Base-by-base conservation (phyloP, 2,113 vertebrate species). In the Prochilodus magdalenae region DNA sequence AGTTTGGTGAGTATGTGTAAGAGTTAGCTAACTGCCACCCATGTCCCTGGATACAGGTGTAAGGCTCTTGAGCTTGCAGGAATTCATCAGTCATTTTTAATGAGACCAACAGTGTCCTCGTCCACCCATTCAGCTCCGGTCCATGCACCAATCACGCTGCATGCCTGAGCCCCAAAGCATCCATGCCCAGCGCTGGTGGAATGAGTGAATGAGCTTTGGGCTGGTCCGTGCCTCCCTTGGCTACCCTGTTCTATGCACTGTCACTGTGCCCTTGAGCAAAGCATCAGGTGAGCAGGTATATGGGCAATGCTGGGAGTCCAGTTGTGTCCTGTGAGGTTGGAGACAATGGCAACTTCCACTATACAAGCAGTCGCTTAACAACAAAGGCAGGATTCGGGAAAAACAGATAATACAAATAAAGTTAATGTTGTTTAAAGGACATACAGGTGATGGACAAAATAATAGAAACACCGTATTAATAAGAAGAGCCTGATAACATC, bases 201-300 rank as follows among this genome's bases (percentile, higher is more conserved):
- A 36, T 22, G 65, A 14, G 66, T 70, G 36, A 70, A 70, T n/a
- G 66, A 70, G 57, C 57, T 13, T 22, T 44, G 66, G 36, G 66
- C 36, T 22, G 40, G 66, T 15, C 66, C 5, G 10, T 67, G 29
- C 20, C 33, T n/a, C 66, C 20, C 33, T 44, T 20, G 13, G 66
- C 22, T 3, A 13, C n/a, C 36, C 36, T n/a, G 18, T n/a, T 44
- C 66, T 44, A 22, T 22, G 20, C 44, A 26, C 66, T 44, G 66
- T 70, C 18, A 13, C 65, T 22, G 18, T n/a, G 66, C 36, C 66
- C 66, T 24, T 40, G 11, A 44, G 30, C 27, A 6, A 29, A 22
- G 60, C 63, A 66, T 15, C 5, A 22, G 65, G 65, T 11, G 65
- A 40, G 30, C 16, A 22, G 65, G 65, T 22, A 33, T 33, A 10